Conservation (phyloP, 2,113 vertebrate species). For the Phrynocephalus versicolor region DNA sequence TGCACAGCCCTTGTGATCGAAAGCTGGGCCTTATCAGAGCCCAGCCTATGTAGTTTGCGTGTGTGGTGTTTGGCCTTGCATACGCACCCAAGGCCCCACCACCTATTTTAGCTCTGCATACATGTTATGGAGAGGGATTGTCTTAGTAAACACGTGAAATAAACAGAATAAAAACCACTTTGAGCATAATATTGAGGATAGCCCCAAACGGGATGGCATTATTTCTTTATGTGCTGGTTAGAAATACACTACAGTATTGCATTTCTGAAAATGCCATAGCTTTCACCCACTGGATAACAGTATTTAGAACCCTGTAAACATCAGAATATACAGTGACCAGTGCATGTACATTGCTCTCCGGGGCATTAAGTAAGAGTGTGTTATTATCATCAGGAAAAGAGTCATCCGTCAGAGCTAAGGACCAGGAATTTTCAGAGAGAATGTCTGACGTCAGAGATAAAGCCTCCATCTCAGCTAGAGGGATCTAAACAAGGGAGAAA, state of each 20-base stretch:
- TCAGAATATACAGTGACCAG: conserved; percentile 74
- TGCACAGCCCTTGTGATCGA: too few relatives aligned
- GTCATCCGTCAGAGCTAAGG: conserved; percentile 97
- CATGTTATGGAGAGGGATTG: neutral
- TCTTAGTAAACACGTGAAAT: conserved; percentile 13
- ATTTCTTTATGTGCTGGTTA: conserved; percentile 14
- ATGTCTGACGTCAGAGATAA: conserved; percentile 96
- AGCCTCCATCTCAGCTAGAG: conserved; percentile 99
- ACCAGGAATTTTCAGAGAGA: conserved; percentile 97
- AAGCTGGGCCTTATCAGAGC: too few relatives aligned
- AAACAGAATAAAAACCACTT: conserved; percentile 9
- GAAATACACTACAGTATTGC: conserved; percentile 7
- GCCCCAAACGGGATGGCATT: conserved; percentile 49
- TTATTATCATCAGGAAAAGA: conserved; percentile 93
- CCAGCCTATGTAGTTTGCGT: too few relatives aligned
- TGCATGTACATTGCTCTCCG: conserved; percentile 96
- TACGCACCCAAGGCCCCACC: too few relatives aligned
- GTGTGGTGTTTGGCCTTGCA: too few relatives aligned
- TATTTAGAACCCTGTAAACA: conserved; percentile 80
- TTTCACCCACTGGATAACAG: conserved; percentile 43
- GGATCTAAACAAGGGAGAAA: conserved; percentile 97
- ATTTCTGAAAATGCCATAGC: conserved; percentile 56
- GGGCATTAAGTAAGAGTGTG: conserved; percentile 93
- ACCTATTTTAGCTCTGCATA: too few relatives aligned
- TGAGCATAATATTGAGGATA: neutral